Evolutionary conservation across 2,797 vertebrate species (phyloP).

Genomic region (Acipenser oxyrinchus): DNA sequence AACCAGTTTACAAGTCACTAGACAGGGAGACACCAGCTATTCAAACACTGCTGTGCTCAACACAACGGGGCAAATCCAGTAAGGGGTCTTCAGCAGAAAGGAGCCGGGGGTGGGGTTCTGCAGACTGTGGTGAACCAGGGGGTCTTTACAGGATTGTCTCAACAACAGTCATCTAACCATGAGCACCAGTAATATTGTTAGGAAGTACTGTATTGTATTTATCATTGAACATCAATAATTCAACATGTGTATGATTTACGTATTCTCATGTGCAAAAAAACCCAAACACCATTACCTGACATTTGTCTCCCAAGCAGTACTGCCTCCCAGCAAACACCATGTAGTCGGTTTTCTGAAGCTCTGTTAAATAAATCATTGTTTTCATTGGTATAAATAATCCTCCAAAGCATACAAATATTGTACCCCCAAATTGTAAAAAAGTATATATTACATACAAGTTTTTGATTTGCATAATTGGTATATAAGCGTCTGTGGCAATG

Average conservation of each 20-base stretch:
- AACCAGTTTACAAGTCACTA: background rate
- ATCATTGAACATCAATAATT: too few relatives aligned
- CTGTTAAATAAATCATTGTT: constrained; percentile 43
- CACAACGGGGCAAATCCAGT: too few relatives aligned
- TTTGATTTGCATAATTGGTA: background rate
- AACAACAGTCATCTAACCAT: background rate
- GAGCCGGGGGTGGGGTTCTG: too few relatives aligned
- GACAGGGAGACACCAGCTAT: background rate
- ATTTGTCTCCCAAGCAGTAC: constrained; percentile 94
- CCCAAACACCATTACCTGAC: constrained; percentile 67
- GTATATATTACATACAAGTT: background rate
- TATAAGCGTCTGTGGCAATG: too few relatives aligned
- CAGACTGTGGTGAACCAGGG: too few relatives aligned
- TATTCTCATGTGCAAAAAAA: background rate
- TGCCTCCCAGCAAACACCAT: constrained; percentile 91
- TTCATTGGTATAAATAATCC: background rate
- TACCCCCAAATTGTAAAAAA: background rate
- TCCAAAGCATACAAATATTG: background rate
- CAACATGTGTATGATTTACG: background rate
- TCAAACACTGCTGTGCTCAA: background rate
- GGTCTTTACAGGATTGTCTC: background rate
- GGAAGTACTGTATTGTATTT: background rate
- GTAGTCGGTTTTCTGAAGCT: constrained; percentile 88
- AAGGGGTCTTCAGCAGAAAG: too few relatives aligned
- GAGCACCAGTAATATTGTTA: background rate